phyloP scores from a whole-genome alignment of 2,888 invertebrate species.

The Mylabris sibirica region DNA sequence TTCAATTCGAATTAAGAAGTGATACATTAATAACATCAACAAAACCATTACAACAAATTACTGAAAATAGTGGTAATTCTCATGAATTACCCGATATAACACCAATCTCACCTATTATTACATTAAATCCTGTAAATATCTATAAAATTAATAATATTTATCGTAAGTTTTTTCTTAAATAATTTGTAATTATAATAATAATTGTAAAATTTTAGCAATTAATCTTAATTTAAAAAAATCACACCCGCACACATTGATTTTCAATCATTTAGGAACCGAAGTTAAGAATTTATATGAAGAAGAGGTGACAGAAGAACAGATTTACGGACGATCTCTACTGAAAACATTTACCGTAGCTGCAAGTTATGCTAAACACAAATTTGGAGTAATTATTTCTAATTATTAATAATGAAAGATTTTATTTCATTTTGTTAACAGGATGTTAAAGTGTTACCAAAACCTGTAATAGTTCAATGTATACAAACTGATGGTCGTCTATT shows the following conservation, averaged over 20 bases:
- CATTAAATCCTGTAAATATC: conserved; percentile 70
- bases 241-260: conserved; percentile 80
- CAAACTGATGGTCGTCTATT: conserved; percentile 80
- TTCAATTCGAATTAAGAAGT: conserved; percentile 71
- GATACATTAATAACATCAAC: conserved; percentile 73
- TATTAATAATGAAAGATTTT: conserved; percentile 1
- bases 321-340: conserved; percentile 73
- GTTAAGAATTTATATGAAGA: conserved; percentile 75
- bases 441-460: conserved; percentile 73
- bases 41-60: conserved; percentile 66
- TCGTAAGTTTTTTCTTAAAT: conserved; percentile 75
- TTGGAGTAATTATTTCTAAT: conserved; percentile 68
- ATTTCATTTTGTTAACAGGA: conserved; percentile 61
- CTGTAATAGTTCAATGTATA: conserved; percentile 83
- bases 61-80: conserved; percentile 63
- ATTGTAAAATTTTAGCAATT: conserved; percentile 62
- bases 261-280: conserved; percentile 71
- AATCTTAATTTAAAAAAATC: conserved; percentile 59
- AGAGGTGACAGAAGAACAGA: conserved; percentile 72
- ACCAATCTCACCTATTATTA: conserved; percentile 78
- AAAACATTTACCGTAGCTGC: conserved; percentile 81
- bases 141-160: conserved; percentile 70
- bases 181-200: too few relatives aligned
- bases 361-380: conserved; percentile 75
- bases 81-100: conserved; percentile 73